phyloP scores from a whole-genome alignment of 2,113 vertebrate species.

The Microcebus tavaratra region DNA sequence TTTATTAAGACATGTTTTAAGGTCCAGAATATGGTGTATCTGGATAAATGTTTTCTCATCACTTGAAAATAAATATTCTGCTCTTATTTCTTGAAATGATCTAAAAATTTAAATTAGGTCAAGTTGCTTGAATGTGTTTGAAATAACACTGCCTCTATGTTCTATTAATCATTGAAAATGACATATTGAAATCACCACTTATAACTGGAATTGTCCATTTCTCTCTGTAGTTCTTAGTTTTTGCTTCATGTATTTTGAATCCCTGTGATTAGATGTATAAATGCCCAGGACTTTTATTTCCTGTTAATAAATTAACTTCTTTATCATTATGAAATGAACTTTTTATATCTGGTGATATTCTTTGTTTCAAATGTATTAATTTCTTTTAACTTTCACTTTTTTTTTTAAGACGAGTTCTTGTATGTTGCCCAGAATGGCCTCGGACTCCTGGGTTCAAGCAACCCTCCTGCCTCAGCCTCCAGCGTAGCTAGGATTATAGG shows the following conservation, averaged over 20 bases:
- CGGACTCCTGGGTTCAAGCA: no score
- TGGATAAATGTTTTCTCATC: not conserved
- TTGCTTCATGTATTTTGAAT: not conserved
- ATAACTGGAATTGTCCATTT: not conserved
- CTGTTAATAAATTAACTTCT: not conserved
- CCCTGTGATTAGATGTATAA: not conserved
- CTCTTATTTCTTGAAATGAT: not conserved
- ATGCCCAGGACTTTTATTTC: not conserved
- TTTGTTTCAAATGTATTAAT: not conserved
- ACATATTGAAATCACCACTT: not conserved
- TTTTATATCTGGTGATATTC: not conserved
- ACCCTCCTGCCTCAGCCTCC: no score
- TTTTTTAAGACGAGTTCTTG: no score
- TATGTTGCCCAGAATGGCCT: no score
- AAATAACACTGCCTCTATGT: not conserved
- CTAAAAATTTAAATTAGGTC: not conserved
- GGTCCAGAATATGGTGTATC: not conserved
- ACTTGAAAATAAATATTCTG: not conserved
- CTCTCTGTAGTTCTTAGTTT: not conserved
- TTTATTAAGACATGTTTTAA: not conserved
- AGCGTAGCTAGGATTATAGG: no score
- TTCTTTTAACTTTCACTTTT: no score
- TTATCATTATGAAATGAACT: not conserved
- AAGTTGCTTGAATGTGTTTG: not conserved
- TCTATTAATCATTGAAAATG: not conserved